Evolutionary conservation across 2,888 invertebrate genomes (phyloP).

Genomic region (Macaria notata): DNA sequence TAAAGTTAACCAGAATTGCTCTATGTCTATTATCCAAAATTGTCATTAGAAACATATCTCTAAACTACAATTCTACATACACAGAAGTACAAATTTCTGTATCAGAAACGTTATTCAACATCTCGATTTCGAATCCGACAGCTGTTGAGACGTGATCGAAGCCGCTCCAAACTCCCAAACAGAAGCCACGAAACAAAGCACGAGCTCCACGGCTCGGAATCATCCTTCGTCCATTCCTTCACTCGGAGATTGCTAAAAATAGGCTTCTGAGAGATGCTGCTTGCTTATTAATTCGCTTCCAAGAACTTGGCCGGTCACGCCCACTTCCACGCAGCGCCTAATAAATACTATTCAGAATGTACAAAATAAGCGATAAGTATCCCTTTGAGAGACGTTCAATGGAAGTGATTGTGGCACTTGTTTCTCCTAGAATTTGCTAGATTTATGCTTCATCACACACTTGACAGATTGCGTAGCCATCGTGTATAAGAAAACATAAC

Average conservation of each 20-base stretch:
- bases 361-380: constrained; percentile 12
- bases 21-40: no score
- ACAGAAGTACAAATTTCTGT: no score
- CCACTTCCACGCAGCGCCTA: constrained; percentile 14
- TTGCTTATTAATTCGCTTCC: constrained; percentile 39
- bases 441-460: not conserved
- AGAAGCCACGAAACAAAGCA: constrained; percentile 9
- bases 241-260: constrained; percentile 36
- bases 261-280: constrained; percentile 38
- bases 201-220: constrained; percentile 7
- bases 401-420: constrained; percentile 14
- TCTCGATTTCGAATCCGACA: constrained; percentile 3
- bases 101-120: not conserved
- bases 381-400: constrained; percentile 18
- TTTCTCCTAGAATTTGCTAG: constrained; percentile 11
- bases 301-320: constrained; percentile 28
- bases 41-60: no score
- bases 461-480: no score
- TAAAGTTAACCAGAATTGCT: no score
- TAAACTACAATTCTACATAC: no score
- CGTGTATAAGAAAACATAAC: no score
- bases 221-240: constrained; percentile 12
- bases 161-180: constrained; percentile 6
- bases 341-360: constrained; percentile 24
- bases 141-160: constrained; percentile 7